Percentiles rank a stretch among this genome's conserved stretches.
These are phyloP conservation scores for Cantharis rufa DNA, from an alignment of 2,888 invertebrate genomes.

Conservation along the genomic window DNA sequence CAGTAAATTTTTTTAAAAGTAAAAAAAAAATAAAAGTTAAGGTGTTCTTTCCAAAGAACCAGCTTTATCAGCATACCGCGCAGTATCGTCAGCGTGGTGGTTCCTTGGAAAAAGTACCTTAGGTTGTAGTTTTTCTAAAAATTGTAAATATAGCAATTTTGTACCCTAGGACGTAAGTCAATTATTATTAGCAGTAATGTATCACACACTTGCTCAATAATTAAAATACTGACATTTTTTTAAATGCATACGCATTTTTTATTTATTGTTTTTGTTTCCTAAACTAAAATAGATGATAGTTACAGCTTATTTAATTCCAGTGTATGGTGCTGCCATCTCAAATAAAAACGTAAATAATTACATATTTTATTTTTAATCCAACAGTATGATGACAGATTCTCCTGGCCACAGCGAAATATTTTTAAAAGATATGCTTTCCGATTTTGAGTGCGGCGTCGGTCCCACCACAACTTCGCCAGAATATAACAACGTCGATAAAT, in stretches of 20 bases:
- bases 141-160: constrained; percentile 32
- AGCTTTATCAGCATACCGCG: no score
- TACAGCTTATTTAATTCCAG: constrained; percentile 50
- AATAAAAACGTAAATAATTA: constrained; percentile 30
- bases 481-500: constrained; percentile 76
- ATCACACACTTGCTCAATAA: constrained; percentile 56
- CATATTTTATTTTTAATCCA: constrained; percentile 14
- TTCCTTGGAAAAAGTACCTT: background rate
- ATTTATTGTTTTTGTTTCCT: constrained; percentile 41
- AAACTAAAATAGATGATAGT: constrained; percentile 32
- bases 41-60: background rate
- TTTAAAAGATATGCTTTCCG: constrained; percentile 60
- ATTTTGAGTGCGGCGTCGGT: constrained; percentile 51
- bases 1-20: background rate
- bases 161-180: constrained; percentile 34
- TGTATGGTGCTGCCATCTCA: constrained; percentile 53
- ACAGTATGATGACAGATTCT: constrained; percentile 65
- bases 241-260: constrained; percentile 34
- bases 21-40: background rate
- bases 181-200: constrained; percentile 43
- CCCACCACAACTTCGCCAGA: constrained; percentile 69
- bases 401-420: constrained; percentile 61
- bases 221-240: constrained; percentile 37
- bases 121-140: constrained; percentile 30
- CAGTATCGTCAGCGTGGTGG: background rate